A percentile compares a stretch with the other conserved stretches of the same genome.
These are phyloP conservation scores for Typhlomys cinereus DNA, from an alignment of 2,113 vertebrate genomes.

Conservation along the genomic window DNA sequence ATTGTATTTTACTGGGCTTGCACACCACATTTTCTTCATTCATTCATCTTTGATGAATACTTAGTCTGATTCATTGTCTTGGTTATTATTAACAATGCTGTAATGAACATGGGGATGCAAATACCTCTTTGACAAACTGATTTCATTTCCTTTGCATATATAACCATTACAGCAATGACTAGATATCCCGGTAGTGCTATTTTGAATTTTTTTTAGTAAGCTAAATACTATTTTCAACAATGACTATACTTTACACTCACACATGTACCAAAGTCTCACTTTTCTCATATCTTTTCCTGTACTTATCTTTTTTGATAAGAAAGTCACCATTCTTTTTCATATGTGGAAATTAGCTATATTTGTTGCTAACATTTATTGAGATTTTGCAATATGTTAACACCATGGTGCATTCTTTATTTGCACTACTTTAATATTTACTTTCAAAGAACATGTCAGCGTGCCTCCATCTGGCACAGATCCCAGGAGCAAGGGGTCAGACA, in stretches of 20 bases:
- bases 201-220: not conserved
- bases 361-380: not conserved
- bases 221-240: not conserved
- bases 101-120: not conserved
- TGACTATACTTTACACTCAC: not conserved
- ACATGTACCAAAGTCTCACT: not conserved
- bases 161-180: not conserved
- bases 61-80: not conserved
- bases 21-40: not conserved
- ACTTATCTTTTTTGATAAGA: not conserved
- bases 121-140: not conserved
- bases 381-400: not conserved
- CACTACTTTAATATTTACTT: too few relatives aligned
- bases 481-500: too few relatives aligned
- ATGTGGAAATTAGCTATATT: not conserved
- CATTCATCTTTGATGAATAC: not conserved
- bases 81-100: not conserved
- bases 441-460: too few relatives aligned
- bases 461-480: too few relatives aligned
- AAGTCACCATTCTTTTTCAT: not conserved
- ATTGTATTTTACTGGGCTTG: not conserved
- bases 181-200: not conserved
- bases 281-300: not conserved
- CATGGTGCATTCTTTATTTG: not conserved
- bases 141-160: not conserved